These are phyloP conservation scores for Epizoanthus scotinus DNA, from an alignment of 92 coral and sea anemone genomes.

Conservation along the genomic window DNA sequence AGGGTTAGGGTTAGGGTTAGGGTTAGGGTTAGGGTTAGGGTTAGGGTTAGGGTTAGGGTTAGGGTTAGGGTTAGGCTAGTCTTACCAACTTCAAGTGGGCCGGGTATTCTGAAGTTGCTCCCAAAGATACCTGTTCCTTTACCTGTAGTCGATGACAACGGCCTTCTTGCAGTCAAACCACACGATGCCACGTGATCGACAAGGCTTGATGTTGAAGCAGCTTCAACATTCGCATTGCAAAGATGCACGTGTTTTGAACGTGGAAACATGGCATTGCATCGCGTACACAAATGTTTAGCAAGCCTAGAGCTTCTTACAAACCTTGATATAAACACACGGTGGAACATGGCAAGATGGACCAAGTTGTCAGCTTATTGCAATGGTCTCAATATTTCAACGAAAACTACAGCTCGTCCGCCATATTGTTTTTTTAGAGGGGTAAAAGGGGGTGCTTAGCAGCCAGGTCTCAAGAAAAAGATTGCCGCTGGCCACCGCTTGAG, in stretches of 20 bases:
- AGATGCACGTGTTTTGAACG: not conserved
- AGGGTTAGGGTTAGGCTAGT: too few relatives aligned
- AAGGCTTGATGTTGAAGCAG: not conserved
- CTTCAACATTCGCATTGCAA: not conserved
- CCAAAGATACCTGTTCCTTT: too few relatives aligned
- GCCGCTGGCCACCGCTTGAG: not conserved
- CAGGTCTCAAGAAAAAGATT: not conserved
- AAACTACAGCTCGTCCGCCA: slow-evolving; percentile 52
- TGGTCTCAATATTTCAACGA: not conserved
- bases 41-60: too few relatives aligned
- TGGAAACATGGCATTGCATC: slow-evolving; percentile 12
- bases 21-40: too few relatives aligned
- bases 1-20: too few relatives aligned
- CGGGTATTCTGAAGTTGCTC: too few relatives aligned
- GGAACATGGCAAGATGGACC: slow-evolving; percentile 14
- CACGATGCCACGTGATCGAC: not conserved
- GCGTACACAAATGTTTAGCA: not conserved
- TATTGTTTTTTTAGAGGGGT: slow-evolving; percentile 43
- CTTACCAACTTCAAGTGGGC: too few relatives aligned
- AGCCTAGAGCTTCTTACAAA: not conserved
- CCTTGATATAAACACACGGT: not conserved
- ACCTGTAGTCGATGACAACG: slow-evolving; percentile 14
- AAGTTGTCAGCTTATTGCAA: too few relatives aligned
- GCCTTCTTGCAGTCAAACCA: slow-evolving; percentile 15
- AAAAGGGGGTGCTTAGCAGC: not conserved